phyloP scores from a whole-genome alignment of 2,888 invertebrate species.

The Meloe dianella region DNA sequence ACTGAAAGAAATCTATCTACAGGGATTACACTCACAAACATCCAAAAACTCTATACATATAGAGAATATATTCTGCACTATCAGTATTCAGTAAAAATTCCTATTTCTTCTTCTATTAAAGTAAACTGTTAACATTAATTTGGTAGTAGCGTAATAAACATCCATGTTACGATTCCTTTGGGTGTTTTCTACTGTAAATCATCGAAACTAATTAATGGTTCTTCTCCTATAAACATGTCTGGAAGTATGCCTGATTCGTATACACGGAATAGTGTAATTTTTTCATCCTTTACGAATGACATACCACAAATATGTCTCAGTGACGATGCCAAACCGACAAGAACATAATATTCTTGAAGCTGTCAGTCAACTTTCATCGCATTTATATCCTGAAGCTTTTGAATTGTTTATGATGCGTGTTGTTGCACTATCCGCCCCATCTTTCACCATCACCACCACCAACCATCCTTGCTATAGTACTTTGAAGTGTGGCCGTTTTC shows the following conservation, averaged over 20 bases:
- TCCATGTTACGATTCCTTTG: not conserved
- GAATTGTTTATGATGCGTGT: constrained; percentile 28
- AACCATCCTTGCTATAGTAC: not conserved
- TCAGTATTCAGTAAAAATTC: not conserved
- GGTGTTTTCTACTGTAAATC: not conserved
- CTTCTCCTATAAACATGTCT: not conserved
- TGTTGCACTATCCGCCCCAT: constrained; percentile 12
- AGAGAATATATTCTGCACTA: too few relatives aligned
- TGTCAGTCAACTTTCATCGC: constrained; percentile 33
- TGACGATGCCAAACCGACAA: constrained; percentile 16
- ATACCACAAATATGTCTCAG: not conserved
- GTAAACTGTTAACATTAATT: not conserved
- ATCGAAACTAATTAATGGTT: not conserved
- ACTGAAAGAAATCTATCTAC: not conserved
- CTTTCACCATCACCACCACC: not conserved
- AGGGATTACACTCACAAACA: not conserved
- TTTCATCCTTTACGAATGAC: not conserved
- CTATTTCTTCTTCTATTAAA: not conserved
- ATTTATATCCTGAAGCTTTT: constrained; percentile 22
- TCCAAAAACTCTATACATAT: not conserved
- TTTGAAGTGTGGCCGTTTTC: constrained; percentile 29
- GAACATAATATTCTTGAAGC: constrained; percentile 19
- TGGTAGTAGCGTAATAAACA: not conserved
- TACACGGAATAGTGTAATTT: too few relatives aligned
- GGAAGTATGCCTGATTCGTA: too few relatives aligned